Conservation (phyloP, 2,888 invertebrate species). For the Elegia similella region DNA sequence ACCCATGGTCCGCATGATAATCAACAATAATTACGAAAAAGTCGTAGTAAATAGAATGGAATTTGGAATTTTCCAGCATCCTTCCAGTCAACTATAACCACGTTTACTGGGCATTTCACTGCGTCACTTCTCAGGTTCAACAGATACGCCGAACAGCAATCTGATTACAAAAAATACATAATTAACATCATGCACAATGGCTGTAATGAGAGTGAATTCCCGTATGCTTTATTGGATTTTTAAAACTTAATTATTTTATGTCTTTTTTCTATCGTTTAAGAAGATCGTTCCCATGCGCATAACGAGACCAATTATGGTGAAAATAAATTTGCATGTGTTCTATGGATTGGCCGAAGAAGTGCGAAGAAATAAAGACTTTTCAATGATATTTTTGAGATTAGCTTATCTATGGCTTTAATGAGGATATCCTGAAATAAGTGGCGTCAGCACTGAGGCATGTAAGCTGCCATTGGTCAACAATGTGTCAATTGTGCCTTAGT, state of each 20-base stretch:
- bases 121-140: conserved; percentile 31
- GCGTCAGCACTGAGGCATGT: too few species aligned
- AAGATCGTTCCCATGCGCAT: conserved; percentile 6
- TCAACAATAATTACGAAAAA: too few species aligned
- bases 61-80: background rate
- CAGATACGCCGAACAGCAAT: conserved; percentile 33
- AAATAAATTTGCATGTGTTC: conserved; percentile 4
- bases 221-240: conserved; percentile 32
- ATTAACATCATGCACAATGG: conserved; percentile 41
- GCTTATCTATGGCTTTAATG: too few species aligned
- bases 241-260: conserved; percentile 23
- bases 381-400: background rate
- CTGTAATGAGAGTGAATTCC: conserved; percentile 42
- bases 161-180: conserved; percentile 31
- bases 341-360: background rate
- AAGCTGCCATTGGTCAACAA: too few species aligned
- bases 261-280: conserved; percentile 14
- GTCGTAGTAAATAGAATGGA: too few species aligned
- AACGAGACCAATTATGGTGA: background rate
- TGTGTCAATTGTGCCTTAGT: too few species aligned
- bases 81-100: conserved; percentile 25
- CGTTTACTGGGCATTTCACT: conserved; percentile 38
- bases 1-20: too few species aligned
- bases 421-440: too few species aligned
- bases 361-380: background rate